Evolutionary conservation across 2,797 vertebrate genomes (phyloP), one percentile per base, ranked within the genome.

Genomic region (Cyclura pinguis): DNA sequence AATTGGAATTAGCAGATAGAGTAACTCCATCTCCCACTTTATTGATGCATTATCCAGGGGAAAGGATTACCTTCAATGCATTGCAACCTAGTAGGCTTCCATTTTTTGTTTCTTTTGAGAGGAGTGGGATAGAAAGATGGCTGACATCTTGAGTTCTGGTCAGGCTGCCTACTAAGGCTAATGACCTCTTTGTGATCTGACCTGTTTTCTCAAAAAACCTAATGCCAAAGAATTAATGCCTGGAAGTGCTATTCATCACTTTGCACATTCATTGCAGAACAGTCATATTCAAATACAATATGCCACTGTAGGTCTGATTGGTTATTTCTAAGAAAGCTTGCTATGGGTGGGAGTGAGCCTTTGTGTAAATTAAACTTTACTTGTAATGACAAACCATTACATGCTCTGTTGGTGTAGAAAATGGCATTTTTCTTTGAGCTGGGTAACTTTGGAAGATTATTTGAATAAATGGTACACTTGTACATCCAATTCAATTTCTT

Each of bases 321-420:
- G 0, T 86, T 93, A 50, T 80, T 94, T 84, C 59, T 80, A 73
- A 86, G 91, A 88, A 86, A 80, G n/a, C 59, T 91, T 83, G 4
- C 6, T 81, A 86, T 85, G 88, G 96, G 47, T 87, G 67, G 22
- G 50, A 96, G 62, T 84, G 64, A 94, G 91, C 93, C 91, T 96
- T 84, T 93, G 83, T 89, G 81, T 87, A 95, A 96, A 95, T 96
- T 96, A 96, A 96, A 96, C 93, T 95, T 96, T 94, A 92, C 92
- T 92, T 94, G 93, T 91, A 94, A 95, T 6, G 47, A 93, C 93
- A 97, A 96, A 95, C 91, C 88, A 97, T 97, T 97, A 97, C 94
- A 96, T 96, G 97, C 96, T 97, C 97, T 97, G 96, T 83, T 97
- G 97, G 95, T 95, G 96, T 96, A 97, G 97, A 97, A 97, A 97